phyloP scores from a whole-genome alignment of 92 coral and sea anemone species.

The Parazoanthus swiftii region DNA sequence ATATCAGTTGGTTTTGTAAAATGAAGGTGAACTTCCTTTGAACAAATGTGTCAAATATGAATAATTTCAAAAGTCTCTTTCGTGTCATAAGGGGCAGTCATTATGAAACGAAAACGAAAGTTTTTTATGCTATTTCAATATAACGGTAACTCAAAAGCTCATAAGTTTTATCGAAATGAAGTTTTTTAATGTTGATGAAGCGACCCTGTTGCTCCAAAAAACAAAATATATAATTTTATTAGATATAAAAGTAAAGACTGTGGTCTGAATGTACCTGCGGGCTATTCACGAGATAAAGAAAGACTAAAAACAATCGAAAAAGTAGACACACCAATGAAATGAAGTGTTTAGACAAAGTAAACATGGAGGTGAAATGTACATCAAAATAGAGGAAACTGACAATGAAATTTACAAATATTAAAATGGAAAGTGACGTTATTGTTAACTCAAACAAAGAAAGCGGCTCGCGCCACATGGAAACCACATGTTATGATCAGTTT shows the following conservation, averaged over 20 bases:
- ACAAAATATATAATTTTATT: too few species aligned
- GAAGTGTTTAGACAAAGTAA: slow-evolving; percentile 8
- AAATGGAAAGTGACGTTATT: slow-evolving; percentile 17
- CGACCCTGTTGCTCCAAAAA: too few species aligned
- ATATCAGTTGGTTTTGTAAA: neutral
- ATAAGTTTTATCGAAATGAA: too few species aligned
- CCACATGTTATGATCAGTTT: slow-evolving; percentile 16
- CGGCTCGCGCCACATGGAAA: slow-evolving; percentile 5
- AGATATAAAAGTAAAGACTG: neutral
- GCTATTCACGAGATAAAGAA: neutral
- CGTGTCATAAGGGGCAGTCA: neutral
- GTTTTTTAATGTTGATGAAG: too few species aligned
- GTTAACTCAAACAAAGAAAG: neutral
- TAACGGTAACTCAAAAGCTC: neutral
- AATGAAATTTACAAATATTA: neutral
- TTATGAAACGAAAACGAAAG: too few species aligned
- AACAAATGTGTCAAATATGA: neutral
- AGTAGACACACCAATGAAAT: neutral
- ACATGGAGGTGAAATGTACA: neutral
- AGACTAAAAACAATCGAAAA: neutral
- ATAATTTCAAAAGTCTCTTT: too few species aligned
- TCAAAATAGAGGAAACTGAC: neutral
- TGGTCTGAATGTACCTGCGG: neutral
- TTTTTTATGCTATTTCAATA: neutral
- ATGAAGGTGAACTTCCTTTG: neutral